A percentile compares a stretch with the other conserved stretches of the same genome.
phyloP scores from a whole-genome alignment of 92 coral and sea anemone genomes.

The Heteractis magnifica region DNA sequence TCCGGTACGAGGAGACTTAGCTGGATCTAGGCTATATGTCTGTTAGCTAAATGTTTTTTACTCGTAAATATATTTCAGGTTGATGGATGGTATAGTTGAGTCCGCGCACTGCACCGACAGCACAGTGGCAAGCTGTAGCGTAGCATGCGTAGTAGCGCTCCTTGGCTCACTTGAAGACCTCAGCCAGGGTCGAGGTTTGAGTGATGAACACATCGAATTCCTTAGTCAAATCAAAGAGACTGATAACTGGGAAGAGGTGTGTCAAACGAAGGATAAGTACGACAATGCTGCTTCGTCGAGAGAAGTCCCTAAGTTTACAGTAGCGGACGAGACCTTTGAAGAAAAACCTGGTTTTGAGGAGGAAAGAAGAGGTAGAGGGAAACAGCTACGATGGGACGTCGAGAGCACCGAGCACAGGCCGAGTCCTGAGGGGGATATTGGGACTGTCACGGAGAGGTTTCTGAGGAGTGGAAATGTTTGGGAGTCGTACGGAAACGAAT shows the following conservation, averaged over 20 bases:
- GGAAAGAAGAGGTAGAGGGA: conserved; percentile 48
- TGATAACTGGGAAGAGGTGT: conserved; percentile 85
- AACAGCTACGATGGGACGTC: conserved; percentile 72
- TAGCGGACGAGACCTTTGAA: conserved; percentile 71
- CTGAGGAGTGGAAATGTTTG: conserved; percentile 71
- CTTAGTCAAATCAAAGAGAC: conserved; percentile 83
- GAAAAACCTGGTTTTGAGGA: conserved; percentile 40
- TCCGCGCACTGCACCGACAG: conserved; percentile 91
- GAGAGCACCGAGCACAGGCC: conserved; percentile 26
- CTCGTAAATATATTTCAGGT: conserved; percentile 31
- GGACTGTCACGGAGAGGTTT: conserved; percentile 83
- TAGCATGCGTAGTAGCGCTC: conserved; percentile 97
- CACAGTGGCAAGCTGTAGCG: conserved; percentile 96
- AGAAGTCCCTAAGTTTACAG: conserved; percentile 73
- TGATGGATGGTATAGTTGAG: conserved; percentile 94
- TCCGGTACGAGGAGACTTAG: too few relatives aligned
- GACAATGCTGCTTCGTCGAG: conserved; percentile 90
- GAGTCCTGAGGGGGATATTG: conserved; percentile 80
- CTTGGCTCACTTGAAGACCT: conserved; percentile 94
- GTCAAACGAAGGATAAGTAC: conserved; percentile 54
- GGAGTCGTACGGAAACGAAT: conserved; percentile 64
- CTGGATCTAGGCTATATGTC: neutral
- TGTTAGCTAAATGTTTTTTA: neutral
- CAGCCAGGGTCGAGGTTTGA: conserved; percentile 93
- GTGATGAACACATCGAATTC: conserved; percentile 88